Percentiles rank a stretch among this genome's conserved stretches.
Conservation (phyloP, 23 tunicate genomes). For the Clavelina lepadiformis region DNA sequence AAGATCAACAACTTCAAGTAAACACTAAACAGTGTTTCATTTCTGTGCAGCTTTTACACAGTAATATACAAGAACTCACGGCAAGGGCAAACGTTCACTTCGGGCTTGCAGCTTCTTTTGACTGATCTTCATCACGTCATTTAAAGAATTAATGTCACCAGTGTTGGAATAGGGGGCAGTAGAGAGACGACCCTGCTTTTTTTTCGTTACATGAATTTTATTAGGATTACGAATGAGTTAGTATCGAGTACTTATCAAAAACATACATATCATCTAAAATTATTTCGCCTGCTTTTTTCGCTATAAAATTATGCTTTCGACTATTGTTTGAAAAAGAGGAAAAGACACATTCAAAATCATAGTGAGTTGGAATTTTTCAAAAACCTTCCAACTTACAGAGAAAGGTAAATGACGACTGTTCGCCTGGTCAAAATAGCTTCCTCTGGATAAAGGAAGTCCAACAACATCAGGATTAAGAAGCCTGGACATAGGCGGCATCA, state of each 20-base stretch:
- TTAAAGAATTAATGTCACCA: constrained; percentile 43
- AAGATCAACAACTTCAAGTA: no score
- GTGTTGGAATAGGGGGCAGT: constrained; percentile 41
- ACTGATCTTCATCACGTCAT: constrained; percentile 84
- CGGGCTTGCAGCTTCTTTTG: constrained; percentile 72
- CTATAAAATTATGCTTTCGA: no score
- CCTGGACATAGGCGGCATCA: constrained; percentile 8
- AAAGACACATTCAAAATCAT: no score
- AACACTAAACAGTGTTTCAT: no score
- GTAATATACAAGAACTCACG: constrained; percentile 19
- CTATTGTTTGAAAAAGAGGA: no score
- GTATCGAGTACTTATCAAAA: no score
- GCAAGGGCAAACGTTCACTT: constrained; percentile 17
- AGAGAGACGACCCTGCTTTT: constrained; percentile 53
- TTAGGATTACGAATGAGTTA: no score
- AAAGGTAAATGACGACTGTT: not conserved
- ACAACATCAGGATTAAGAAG: constrained; percentile 26
- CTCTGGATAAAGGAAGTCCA: constrained; percentile 62
- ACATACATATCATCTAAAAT: no score
- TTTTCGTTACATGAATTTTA: no score
- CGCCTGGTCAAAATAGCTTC: constrained; percentile 40
- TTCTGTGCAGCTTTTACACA: no score
- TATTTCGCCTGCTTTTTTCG: no score
- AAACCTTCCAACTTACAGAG: not conserved
- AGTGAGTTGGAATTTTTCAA: no score